Conservation (phyloP, 2,888 invertebrate genomes). For the Bugula neritina region DNA sequence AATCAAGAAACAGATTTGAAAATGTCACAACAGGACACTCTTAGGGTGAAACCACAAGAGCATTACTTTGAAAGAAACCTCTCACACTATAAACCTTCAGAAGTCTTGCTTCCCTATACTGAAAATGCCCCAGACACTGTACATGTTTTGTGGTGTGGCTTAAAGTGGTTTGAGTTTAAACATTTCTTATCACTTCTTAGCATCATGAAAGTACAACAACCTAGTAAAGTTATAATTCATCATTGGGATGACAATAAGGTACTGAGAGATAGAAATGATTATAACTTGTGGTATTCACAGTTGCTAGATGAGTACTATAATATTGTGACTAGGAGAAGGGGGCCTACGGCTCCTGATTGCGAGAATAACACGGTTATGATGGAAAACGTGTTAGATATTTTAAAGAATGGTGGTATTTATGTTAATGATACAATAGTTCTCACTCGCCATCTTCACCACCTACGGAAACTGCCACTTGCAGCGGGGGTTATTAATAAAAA, state of each 20-base stretch:
- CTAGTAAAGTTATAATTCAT: conserved; percentile 17
- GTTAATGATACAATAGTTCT: conserved; percentile 10
- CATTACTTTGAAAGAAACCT: conserved; percentile 23
- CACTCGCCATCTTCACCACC: neutral
- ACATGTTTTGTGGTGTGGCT: neutral
- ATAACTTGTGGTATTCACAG: conserved; percentile 18
- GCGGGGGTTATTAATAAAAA: neutral
- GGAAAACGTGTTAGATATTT: neutral
- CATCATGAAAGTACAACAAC: conserved; percentile 21
- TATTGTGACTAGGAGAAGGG: neutral
- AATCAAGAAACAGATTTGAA: neutral
- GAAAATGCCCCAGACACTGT: conserved; percentile 29
- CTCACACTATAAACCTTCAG: neutral
- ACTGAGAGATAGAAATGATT: conserved; percentile 15
- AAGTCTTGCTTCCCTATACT: conserved; percentile 3
- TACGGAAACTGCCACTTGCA: neutral
- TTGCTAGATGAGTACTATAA: conserved; percentile 4
- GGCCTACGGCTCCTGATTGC: neutral
- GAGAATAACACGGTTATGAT: neutral
- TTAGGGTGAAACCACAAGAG: neutral
- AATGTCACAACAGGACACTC: neutral
- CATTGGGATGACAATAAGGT: neutral
- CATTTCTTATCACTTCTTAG: conserved; percentile 2
- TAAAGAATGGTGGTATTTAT: conserved; percentile 15
- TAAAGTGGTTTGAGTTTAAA: conserved; percentile 24